These are phyloP conservation scores for Lagorchestes hirsutus DNA, from an alignment of 2,797 vertebrate genomes.

Conservation along the genomic window DNA sequence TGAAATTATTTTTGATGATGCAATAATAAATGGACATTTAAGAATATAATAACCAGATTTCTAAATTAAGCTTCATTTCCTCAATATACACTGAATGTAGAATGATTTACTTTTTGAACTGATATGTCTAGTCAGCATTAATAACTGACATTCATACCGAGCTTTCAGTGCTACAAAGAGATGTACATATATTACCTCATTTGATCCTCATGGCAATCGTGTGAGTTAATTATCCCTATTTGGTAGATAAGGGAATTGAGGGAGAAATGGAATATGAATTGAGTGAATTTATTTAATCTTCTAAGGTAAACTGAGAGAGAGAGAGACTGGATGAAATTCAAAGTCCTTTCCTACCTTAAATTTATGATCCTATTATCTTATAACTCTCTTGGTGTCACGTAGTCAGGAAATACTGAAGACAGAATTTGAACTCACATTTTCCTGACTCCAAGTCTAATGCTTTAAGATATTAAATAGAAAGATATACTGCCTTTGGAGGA, in stretches of 20 bases:
- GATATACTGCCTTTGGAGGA: not conserved
- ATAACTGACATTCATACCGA: not conserved
- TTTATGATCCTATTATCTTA: not conserved
- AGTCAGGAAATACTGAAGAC: not conserved
- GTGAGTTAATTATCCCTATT: not conserved
- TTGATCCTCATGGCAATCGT: not conserved
- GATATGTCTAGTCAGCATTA: not conserved
- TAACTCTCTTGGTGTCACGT: not conserved
- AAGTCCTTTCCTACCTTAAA: not conserved
- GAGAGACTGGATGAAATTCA: not conserved
- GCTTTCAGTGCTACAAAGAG: not conserved
- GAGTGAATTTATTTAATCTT: not conserved
- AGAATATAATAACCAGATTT: not conserved
- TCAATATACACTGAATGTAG: not conserved
- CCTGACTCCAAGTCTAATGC: not conserved
- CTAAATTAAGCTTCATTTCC: not conserved
- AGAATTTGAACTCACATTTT: not conserved
- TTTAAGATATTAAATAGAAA: conserved; percentile 3
- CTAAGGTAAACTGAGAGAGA: conserved; percentile 12
- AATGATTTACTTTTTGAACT: not conserved
- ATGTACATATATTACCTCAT: not conserved
- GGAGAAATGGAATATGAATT: not conserved
- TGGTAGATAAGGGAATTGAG: not conserved
- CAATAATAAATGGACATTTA: not conserved
- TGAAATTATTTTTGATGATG: not conserved